Base-by-base conservation (phyloP, 2,888 invertebrate species). In the Proisotoma minuta region DNA sequence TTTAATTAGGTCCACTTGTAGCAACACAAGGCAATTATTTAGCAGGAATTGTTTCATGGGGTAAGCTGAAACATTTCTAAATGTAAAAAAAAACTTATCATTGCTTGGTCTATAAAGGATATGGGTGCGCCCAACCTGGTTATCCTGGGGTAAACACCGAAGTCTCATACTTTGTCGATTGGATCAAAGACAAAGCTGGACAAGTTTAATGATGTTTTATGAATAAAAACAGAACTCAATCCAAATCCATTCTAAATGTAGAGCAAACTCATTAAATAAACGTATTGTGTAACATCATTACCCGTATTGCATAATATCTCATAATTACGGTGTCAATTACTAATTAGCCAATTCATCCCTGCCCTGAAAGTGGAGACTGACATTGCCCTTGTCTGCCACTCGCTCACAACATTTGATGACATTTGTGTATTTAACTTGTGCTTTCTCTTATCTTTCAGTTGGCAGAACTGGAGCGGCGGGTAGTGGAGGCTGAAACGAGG, bases 401-500 rank as follows among this genome's bases (percentile, higher is more conserved):
- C n/a, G n/a, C n/a, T n/a, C n/a, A n/a, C n/a, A n/a, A n/a, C n/a
- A n/a, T n/a, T n/a, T n/a, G n/a, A n/a, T n/a, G n/a, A n/a, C n/a
- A n/a, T n/a, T n/a, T n/a, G n/a, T n/a, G n/a, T n/a, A n/a, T 22
- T 54, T 5, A 3, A 54, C 20, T 54, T 2, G 26, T 43, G 24
- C 10, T 24, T 59, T 60, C 57, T 57, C 56, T 74, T 71, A 75
- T 76, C 80, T 77, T 78, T 78, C 85, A 94, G 93, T 87, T 94
- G 81, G 89, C 91, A 79, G 93, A 94, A 83, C 84, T 94, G 81
- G 93, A 94, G 81, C 90, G 91, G 78, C 85, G 92, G 76, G 91
- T 92, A 78, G 83, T 91, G 80, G 92, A 93, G 80, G 93, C 93
- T 75, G 94, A 94, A 81, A 87, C 89, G 75, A 84, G 93, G 75